Percentiles rank a stretch among this genome's conserved stretches.
These are phyloP conservation scores for Taxidea taxus DNA, from an alignment of 2,113 vertebrate species.

Conservation along the genomic window DNA sequence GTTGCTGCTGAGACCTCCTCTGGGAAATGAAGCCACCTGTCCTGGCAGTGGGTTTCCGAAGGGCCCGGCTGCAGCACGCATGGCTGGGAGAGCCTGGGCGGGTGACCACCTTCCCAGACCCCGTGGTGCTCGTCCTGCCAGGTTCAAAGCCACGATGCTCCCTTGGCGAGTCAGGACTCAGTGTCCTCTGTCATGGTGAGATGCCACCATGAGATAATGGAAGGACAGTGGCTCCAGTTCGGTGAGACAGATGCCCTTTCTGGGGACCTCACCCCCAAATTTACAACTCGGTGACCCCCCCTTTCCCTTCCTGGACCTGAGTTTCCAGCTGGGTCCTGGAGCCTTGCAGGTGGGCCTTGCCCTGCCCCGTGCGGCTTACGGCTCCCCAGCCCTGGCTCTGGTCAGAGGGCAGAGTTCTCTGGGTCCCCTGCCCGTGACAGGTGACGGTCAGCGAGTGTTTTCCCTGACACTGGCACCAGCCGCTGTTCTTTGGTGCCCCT, in stretches of 20 bases:
- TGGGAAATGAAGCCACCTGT: conserved; percentile 72
- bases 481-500: neutral
- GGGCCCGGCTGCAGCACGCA: accelerated
- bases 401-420: neutral
- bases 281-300: neutral
- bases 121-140: neutral
- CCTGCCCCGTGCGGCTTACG: accelerated
- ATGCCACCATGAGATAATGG: neutral
- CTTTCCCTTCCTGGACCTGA: neutral
- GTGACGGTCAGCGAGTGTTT: accelerated
- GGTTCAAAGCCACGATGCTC: neutral
- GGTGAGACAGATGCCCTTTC: neutral
- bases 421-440: accelerated
- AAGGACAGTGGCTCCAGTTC: accelerated
- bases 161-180: neutral
- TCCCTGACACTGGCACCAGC: accelerated
- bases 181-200: no score
- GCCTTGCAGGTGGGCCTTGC: accelerated
- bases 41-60: neutral
- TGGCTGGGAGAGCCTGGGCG: neutral
- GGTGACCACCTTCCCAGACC: neutral
- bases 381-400: accelerated
- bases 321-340: neutral
- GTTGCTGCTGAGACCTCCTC: conserved; percentile 27
- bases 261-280: neutral